phyloP scores from a whole-genome alignment of 2,113 vertebrate genomes.

The Furnarius figulus region DNA sequence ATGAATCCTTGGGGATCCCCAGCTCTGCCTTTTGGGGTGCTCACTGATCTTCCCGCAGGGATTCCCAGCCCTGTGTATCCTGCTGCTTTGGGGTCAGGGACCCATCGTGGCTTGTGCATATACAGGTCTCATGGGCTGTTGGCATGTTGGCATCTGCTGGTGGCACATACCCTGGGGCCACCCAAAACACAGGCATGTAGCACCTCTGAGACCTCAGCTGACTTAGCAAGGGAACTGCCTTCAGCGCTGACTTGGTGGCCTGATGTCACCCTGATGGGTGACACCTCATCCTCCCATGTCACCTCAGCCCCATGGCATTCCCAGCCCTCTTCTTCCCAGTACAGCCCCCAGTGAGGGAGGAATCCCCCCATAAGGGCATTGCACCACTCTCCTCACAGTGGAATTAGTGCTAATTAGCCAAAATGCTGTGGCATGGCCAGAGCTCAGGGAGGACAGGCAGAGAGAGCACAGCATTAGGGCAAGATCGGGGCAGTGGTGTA shows the following conservation, averaged over 20 bases:
- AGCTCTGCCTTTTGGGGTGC: neutral
- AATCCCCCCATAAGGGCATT: rapidly evolving
- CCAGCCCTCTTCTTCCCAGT: neutral
- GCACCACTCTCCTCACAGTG: rapidly evolving
- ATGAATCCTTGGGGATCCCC: neutral
- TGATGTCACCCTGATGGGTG: neutral
- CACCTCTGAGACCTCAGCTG: neutral
- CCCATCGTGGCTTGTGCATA: neutral
- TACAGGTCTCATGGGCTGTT: neutral
- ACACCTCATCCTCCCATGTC: neutral
- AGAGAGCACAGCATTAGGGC: no score
- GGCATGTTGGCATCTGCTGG: neutral
- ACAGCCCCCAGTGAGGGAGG: rapidly evolving
- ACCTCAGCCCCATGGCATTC: rapidly evolving
- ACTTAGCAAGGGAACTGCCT: neutral
- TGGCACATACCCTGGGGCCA: neutral
- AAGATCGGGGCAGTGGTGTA: neutral
- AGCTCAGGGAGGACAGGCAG: neutral
- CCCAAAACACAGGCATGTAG: neutral
- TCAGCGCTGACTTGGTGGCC: neutral
- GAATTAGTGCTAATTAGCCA: neutral
- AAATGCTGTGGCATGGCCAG: rapidly evolving
- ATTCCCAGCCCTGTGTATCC: neutral
- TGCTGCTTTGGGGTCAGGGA: neutral
- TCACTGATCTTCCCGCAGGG: neutral